Percentiles rank a stretch among this genome's conserved stretches.
phyloP scores from a whole-genome alignment of 2,888 invertebrate species.

The Cyclophora punctaria region DNA sequence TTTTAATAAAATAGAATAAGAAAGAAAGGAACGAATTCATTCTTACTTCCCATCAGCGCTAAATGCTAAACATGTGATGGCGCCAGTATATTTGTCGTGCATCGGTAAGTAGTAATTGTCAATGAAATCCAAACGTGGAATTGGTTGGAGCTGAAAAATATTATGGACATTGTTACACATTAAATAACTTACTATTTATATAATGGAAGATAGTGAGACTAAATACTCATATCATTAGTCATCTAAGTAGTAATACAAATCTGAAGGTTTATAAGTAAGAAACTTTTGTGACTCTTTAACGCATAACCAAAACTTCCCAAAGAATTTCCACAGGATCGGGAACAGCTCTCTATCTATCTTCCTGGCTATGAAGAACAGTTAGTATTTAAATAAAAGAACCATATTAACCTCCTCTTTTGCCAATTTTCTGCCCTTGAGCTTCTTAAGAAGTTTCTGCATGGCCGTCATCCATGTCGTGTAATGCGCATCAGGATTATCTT shows the following conservation, averaged over 20 bases:
- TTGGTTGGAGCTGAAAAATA: slow-evolving; percentile 49
- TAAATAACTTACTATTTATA: too few relatives aligned
- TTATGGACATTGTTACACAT: background rate
- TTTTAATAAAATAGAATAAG: too few relatives aligned
- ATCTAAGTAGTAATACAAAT: too few relatives aligned
- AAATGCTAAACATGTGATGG: slow-evolving; percentile 77
- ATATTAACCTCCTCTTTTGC: slow-evolving; percentile 55
- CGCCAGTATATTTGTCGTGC: slow-evolving; percentile 84
- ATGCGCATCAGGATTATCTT: slow-evolving; percentile 38
- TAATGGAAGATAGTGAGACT: too few relatives aligned
- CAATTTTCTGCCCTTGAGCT: slow-evolving; percentile 58
- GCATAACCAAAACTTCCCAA: too few relatives aligned
- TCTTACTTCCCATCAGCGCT: slow-evolving; percentile 75
- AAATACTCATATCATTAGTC: too few relatives aligned
- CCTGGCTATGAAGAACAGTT: too few relatives aligned
- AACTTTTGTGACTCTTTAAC: too few relatives aligned
- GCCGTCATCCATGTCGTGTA: slow-evolving; percentile 40
- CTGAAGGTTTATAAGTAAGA: too few relatives aligned
- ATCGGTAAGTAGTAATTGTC: slow-evolving; percentile 82
- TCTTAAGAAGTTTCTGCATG: slow-evolving; percentile 45
- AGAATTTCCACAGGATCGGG: too few relatives aligned
- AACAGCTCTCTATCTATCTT: too few relatives aligned
- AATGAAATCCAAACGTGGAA: slow-evolving; percentile 52
- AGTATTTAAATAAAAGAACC: background rate
- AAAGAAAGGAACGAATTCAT: background rate